These are phyloP conservation scores for Dendrolimus kikuchii DNA, from an alignment of 1,140 invertebrate species.

Conservation along the genomic window DNA sequence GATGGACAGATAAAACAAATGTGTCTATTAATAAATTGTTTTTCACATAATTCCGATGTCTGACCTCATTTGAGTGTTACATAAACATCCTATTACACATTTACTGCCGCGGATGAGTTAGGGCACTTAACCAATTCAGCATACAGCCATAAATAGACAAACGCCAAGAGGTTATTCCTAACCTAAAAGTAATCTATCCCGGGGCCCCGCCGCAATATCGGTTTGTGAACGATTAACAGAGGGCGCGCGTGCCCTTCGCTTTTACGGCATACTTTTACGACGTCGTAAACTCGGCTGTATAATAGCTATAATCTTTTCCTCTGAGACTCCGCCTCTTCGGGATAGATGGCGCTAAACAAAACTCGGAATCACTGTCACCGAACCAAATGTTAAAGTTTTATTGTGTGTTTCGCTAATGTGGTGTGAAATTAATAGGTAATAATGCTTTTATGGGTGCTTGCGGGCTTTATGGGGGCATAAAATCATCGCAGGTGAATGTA, in stretches of 20 bases:
- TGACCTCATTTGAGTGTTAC: conserved; percentile 16
- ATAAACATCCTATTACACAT: conserved; percentile 20
- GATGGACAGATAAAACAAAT: conserved; percentile 3
- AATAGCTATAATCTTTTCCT: conserved; percentile 66
- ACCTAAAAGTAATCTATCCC: conserved; percentile 63
- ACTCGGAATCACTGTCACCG: conserved; percentile 51
- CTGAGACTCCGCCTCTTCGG: conserved; percentile 25
- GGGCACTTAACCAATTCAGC: conserved; percentile 38
- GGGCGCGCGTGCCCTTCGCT: conserved; percentile 68
- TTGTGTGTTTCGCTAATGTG: conserved; percentile 70
- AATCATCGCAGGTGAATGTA: conserved; percentile 50
- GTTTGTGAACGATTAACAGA: conserved; percentile 71
- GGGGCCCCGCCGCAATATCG: conserved; percentile 60
- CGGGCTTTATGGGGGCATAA: conserved; percentile 63
- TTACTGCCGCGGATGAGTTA: conserved; percentile 18
- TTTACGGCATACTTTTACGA: conserved; percentile 71
- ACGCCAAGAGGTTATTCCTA: conserved; percentile 59
- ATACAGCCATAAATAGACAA: conserved; percentile 58
- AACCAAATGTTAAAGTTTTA: conserved; percentile 66
- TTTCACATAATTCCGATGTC: conserved; percentile 14
- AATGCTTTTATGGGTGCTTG: conserved; percentile 67
- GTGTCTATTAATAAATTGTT: conserved; percentile 2
- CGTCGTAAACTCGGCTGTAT: conserved; percentile 61
- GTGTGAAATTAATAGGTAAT: conserved; percentile 72
- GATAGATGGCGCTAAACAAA: conserved; percentile 63